Base-by-base conservation (phyloP, 2,797 vertebrate species). In the Arrhamphus sclerolepis region DNA sequence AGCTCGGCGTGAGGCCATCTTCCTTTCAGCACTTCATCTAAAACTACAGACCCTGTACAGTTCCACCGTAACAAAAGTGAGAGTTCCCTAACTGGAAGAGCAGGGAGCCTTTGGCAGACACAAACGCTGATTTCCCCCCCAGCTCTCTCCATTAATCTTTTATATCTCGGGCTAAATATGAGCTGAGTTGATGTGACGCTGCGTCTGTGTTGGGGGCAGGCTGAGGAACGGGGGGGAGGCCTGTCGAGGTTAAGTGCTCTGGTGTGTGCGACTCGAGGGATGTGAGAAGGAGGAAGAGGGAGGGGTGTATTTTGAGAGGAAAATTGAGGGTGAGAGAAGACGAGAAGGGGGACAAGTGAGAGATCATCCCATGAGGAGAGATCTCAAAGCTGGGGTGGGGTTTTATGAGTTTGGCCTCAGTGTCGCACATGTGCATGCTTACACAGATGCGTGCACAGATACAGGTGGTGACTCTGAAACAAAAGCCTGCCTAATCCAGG, bases 221-320 rank as follows among this genome's bases (percentile, higher is more conserved):
- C 72, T 70, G 79, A 81, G 83, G 69, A 63, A 48, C 48, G 29
- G 38, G 20, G 71, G 57, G 60, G 66, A 66, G 84, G 82, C 52
- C 82, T 87, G 85, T 74, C 66, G 81, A 88, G 92, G 91, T 92
- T 92, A 92, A 93, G 92, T 92, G 92, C 87, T 89, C 72, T 78
- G 80, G 72, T 87, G 73, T 90, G 66, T 86, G 82, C 41, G 53
- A 77, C 86, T 84, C 83, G 19, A 40, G 84, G 86, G 87, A 87
- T 43, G 11, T 40, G 51, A 39, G 47, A 55, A 66, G 62, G 46
- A 70, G 70, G 55, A 62, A 53, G 62, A 38, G 54, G 61, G 62
- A 55, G 65, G 61, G 31, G 18, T 48, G 53, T 54, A 20, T 52
- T 75, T 34, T 4, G 49, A 16, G 49, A 55, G 66, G 60, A 44